Evolutionary conservation across 2,888 invertebrate species (phyloP), one percentile per base, ranked within the genome.

Genomic region (Clitarchus hookeri): DNA sequence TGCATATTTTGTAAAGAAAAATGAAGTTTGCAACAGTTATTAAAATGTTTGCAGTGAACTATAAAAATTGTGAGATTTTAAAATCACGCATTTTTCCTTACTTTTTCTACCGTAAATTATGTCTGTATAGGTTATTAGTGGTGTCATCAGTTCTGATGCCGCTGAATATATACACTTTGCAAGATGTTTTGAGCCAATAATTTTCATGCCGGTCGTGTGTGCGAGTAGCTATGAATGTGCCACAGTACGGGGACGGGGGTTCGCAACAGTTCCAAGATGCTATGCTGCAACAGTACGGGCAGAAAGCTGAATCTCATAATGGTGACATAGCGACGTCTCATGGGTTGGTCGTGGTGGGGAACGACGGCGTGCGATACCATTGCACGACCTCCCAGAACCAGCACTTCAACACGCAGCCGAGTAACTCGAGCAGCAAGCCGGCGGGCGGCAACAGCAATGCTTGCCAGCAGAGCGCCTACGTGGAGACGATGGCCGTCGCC

Each of bases 301-400:
- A 83, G 44, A 83, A 84, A 44, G n/a, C 77, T 23, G 77, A 54
- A 44, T 44, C 85, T 48, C 78, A 83, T 13, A 65, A 44, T 77
- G 86, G 36, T 16, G 85, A 83, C 16, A 23, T 85, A 12, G 36
- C 79, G 12, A 19, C 82, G 19, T 79, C 44, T 12, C 44, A 79
- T 25, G 85, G 85, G 48, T 53, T 85, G 86, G 85, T 83, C 48
- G 86, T 85, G 36, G 82, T 86, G 44, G 86, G 86, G 11, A 85
- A 65, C 48, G 85, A 54, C 25, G 85, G 84, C 44, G 86, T 85
- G n/a, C 86, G 83, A 19, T 86, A 85, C 44, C 86, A 85, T 53
- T 86, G 86, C 77, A 83, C 86, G 12, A 78, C 77, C 65, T 44
- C 84, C 13, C 80, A 53, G 26, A 82, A 53, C 27, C 85, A 85